These are phyloP conservation scores for Acronicta alni DNA, from an alignment of 2,888 invertebrate species.

Conservation along the genomic window DNA sequence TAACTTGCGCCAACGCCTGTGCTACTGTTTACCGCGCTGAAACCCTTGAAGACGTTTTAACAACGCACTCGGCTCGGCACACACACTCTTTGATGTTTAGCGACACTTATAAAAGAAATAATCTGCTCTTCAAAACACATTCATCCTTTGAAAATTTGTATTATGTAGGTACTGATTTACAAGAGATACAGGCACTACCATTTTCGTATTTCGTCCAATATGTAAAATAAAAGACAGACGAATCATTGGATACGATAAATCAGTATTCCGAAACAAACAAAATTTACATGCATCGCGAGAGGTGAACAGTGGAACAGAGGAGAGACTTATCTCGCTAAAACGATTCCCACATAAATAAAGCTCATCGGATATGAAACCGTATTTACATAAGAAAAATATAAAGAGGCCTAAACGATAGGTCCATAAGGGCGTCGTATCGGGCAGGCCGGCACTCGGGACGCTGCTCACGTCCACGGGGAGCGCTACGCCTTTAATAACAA, in stretches of 20 bases:
- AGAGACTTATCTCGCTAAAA: constrained; percentile 88
- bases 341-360: constrained; percentile 90
- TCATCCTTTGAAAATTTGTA: constrained; percentile 62
- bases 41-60: constrained; percentile 85
- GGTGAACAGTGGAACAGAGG: constrained; percentile 80
- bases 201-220: constrained; percentile 32
- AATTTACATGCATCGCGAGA: constrained; percentile 83
- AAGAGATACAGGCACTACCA: constrained; percentile 25
- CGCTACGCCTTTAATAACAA: constrained; percentile 87
- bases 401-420: constrained; percentile 88
- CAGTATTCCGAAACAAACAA: constrained; percentile 77
- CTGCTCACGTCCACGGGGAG: constrained; percentile 82
- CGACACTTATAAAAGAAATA: constrained; percentile 81
- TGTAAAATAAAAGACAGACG: constrained; percentile 55
- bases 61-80: constrained; percentile 76
- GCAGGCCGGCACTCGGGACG: constrained; percentile 69
- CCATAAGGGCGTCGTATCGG: constrained; percentile 84
- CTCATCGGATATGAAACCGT: constrained; percentile 89
- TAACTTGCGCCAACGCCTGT: constrained; percentile 56
- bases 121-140: constrained; percentile 64
- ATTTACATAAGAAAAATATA: constrained; percentile 90
- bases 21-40: constrained; percentile 84
- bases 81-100: constrained; percentile 81
- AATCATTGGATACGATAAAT: constrained; percentile 73
- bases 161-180: constrained; percentile 37